Evolutionary conservation across 2,888 invertebrate species (phyloP), one percentile per base, ranked within the genome.

Genomic region (Thereva unica): DNA sequence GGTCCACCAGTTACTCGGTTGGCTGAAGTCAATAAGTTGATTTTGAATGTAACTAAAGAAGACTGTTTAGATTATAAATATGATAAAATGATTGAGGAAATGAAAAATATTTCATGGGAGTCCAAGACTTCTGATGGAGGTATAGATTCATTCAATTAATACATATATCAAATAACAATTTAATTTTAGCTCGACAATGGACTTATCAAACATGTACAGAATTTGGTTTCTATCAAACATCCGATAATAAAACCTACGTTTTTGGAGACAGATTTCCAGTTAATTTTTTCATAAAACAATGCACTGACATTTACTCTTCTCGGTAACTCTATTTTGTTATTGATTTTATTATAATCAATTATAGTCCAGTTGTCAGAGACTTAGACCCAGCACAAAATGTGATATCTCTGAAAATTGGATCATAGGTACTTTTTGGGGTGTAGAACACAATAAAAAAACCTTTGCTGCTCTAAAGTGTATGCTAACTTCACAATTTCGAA

Each of bases 121-220:
- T 85, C 88, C 9, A 87, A 87, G 78, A 90, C 89, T 84, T 89
- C 85, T 78, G 75, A 74, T 37, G 78, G 78, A 45, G 57, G 69
- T 64, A n/a, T 40, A 6, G 42, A 8, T 2, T 35, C 38, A 38
- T 5, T 9, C 35, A 40, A 47, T 50, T 65, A 23, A 8, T 12
- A 50, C 9, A 50, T 34, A 12, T 50, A 41, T 55, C 12, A 23
- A 1, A n/a, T 45, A 34, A 4, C 23, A n/a, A 35, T 44, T 3
- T 37, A 23, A 45, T 56, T 23, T 7, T 74, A 89, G 89, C 84
- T 71, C 89, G 96, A 0, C 92, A 93, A 75, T 97, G 97, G 97
- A 89, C 86, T 68, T 97, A 95, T 78, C 97, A 97, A 81, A 96
- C 96, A 0, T 97, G 97, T 77, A 93, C 92, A 0, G 97, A 97